phyloP scores from a whole-genome alignment of 2,113 vertebrate genomes.

The Campylorhamphus procurvoides region DNA sequence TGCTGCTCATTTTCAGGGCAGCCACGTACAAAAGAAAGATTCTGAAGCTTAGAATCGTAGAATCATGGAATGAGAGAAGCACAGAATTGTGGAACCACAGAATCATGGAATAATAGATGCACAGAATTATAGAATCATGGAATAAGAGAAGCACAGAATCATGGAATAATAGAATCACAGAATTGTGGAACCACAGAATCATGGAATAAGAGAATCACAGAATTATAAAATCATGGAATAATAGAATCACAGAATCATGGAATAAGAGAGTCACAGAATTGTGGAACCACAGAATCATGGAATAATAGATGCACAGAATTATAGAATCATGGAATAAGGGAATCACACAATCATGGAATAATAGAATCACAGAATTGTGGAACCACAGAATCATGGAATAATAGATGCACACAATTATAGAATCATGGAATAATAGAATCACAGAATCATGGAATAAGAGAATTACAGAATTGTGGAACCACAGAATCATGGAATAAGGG shows the following conservation, averaged over 20 bases:
- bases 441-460: neutral
- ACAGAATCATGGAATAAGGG: no score
- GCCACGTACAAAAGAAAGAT: neutral
- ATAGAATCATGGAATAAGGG: neutral
- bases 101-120: neutral
- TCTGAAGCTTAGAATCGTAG: neutral
- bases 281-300: neutral
- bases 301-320: neutral
- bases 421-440: neutral
- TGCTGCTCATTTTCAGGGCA: neutral
- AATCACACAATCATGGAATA: neutral
- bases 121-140: neutral
- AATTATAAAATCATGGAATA: no score
- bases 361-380: neutral
- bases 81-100: no score
- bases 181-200: neutral
- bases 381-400: neutral
- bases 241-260: no score
- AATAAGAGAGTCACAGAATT: no score
- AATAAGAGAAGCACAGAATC: neutral
- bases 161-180: neutral
- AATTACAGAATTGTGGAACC: neutral
- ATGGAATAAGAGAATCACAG: neutral
- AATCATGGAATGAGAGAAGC: no score
- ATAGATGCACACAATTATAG: neutral